These are phyloP conservation scores for Cydia amplana DNA, from an alignment of 1,140 invertebrate genomes.

Conservation along the genomic window DNA sequence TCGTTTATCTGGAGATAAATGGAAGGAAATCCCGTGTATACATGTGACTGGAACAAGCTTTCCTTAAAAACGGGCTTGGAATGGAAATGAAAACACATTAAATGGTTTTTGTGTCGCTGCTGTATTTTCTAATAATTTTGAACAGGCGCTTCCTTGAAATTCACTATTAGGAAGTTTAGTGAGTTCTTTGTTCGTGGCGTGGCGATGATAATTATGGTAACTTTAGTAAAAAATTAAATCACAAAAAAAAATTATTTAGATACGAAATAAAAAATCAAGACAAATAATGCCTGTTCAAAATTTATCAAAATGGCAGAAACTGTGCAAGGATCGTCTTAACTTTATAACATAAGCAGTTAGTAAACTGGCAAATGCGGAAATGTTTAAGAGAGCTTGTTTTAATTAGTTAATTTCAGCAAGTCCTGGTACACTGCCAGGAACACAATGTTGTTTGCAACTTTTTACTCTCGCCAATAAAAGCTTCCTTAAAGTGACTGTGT, in stretches of 20 bases:
- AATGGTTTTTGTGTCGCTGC: background rate
- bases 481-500: background rate
- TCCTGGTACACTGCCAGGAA: background rate
- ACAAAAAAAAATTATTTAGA: too few species aligned
- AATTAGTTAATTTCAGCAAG: conserved; percentile 2
- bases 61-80: conserved; percentile 13
- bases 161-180: background rate
- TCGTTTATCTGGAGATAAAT: conserved; percentile 31
- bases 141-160: background rate
- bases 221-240: too few species aligned
- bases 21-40: conserved; percentile 18
- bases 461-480: background rate
- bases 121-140: background rate
- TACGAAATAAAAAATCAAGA: background rate
- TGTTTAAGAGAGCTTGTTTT: conserved; percentile 24
- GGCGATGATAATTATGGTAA: too few species aligned
- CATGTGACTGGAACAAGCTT: conserved; percentile 28
- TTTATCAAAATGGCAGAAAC: background rate
- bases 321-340: conserved; percentile 13
- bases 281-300: conserved; percentile 1
- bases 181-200: too few species aligned
- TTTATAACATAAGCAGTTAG: conserved; percentile 24
- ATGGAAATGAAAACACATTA: conserved; percentile 9
- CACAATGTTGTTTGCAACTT: background rate
- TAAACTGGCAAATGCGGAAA: conserved; percentile 7